phyloP scores from a whole-genome alignment of 2,113 vertebrate species.

The Psittacus erithacus region DNA sequence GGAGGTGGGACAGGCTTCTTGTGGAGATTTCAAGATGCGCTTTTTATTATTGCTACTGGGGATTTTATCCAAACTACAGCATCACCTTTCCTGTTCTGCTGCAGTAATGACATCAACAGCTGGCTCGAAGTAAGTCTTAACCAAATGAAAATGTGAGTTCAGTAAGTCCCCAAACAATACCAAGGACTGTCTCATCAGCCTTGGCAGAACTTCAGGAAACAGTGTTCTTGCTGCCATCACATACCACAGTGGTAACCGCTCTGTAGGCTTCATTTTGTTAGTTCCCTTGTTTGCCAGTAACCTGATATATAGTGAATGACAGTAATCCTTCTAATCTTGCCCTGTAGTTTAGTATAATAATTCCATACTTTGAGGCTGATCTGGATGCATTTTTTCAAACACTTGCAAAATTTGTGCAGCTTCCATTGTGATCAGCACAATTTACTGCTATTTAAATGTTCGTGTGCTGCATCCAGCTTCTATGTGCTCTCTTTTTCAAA shows the following conservation, averaged over 20 bases:
- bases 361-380: not conserved
- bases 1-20: not conserved
- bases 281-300: not conserved
- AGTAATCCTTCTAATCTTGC: not conserved
- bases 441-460: not conserved
- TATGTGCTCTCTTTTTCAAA: not conserved
- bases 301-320: not conserved
- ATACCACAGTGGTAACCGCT: not conserved
- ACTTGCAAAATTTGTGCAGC: not conserved
- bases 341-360: not conserved
- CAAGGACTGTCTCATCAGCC: not conserved
- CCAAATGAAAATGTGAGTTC: not conserved
- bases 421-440: not conserved
- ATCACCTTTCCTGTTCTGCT: conserved; percentile 1
- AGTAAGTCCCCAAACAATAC: not conserved
- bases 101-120: conserved; percentile 11
- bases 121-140: not conserved
- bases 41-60: not conserved
- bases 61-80: not conserved
- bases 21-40: not conserved
- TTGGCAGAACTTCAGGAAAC: not conserved
- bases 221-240: not conserved
- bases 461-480: not conserved
- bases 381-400: not conserved
- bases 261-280: not conserved